Percentiles rank a stretch among this genome's conserved stretches.
Conservation (phyloP, 53 echinoderm and acorn worm genomes). For the Zoroaster sp. region DNA sequence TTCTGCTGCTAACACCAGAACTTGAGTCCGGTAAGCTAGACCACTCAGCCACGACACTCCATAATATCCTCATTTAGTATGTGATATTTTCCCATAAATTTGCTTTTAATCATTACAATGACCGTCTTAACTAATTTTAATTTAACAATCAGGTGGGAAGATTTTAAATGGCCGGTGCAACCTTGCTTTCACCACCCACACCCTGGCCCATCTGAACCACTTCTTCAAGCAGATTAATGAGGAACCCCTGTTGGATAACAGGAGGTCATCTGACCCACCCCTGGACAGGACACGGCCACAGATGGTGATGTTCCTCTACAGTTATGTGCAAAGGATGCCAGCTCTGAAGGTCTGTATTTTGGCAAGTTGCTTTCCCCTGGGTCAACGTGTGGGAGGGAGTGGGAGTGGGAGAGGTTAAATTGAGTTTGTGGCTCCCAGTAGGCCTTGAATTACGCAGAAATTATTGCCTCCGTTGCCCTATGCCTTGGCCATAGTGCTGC, state of each 20-base stretch:
- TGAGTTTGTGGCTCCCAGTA: too few relatives aligned
- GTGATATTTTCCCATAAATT: too few relatives aligned
- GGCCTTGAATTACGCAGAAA: too few relatives aligned
- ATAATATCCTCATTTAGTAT: too few relatives aligned
- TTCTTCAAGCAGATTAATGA: conserved; percentile 34
- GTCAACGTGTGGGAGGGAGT: background rate
- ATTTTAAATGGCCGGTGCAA: conserved; percentile 70
- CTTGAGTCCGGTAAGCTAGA: too few relatives aligned
- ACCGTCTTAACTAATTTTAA: background rate
- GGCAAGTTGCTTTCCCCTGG: background rate
- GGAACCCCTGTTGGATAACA: background rate
- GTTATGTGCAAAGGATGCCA: conserved; percentile 56
- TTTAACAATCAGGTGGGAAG: conserved; percentile 40
- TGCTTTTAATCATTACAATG: background rate
- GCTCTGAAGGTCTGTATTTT: conserved; percentile 60
- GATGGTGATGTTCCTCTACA: conserved; percentile 57
- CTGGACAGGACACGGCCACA: conserved; percentile 20
- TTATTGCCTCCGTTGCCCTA: too few relatives aligned
- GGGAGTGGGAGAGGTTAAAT: too few relatives aligned
- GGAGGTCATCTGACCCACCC: background rate
- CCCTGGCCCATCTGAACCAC: conserved; percentile 64
- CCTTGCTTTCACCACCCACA: conserved; percentile 65
- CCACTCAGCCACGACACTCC: too few relatives aligned
- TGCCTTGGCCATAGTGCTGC: too few relatives aligned
- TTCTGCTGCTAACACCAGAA: too few relatives aligned